Conservation (phyloP, 2,888 invertebrate species). For the Agapetus fuscipes region DNA sequence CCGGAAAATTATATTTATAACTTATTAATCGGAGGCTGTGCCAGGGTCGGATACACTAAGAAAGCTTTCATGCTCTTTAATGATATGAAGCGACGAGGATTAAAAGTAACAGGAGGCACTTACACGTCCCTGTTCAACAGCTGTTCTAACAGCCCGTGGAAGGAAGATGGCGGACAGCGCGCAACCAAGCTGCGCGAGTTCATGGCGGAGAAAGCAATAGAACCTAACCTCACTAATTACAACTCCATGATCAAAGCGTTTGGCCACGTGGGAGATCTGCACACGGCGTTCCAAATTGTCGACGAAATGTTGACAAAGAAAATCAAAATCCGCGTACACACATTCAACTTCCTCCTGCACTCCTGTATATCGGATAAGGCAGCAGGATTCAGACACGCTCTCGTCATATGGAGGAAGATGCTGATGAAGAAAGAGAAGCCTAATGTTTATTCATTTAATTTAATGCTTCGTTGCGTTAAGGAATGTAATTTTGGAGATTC, state of each 20-base stretch:
- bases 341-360: slow-evolving; percentile 72
- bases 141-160: slow-evolving; percentile 70
- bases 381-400: slow-evolving; percentile 71
- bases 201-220: slow-evolving; percentile 58
- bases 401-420: slow-evolving; percentile 84
- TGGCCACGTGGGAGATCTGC: slow-evolving; percentile 69
- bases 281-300: slow-evolving; percentile 67
- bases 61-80: slow-evolving; percentile 78
- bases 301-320: slow-evolving; percentile 72
- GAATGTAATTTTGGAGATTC: slow-evolving; percentile 66
- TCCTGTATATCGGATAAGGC: slow-evolving; percentile 72
- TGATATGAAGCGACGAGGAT: slow-evolving; percentile 67
- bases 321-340: slow-evolving; percentile 52
- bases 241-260: slow-evolving; percentile 90
- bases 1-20: slow-evolving; percentile 75
- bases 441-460: slow-evolving; percentile 65
- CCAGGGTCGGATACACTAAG: slow-evolving; percentile 71
- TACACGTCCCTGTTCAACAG: slow-evolving; percentile 85
- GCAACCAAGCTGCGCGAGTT: slow-evolving; percentile 55
- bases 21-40: slow-evolving; percentile 75
- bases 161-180: slow-evolving; percentile 55
- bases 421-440: slow-evolving; percentile 53
- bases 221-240: slow-evolving; percentile 68
- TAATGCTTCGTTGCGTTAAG: slow-evolving; percentile 66
- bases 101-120: slow-evolving; percentile 59